Percentiles rank a stretch among this genome's conserved stretches.
These are phyloP conservation scores for Otus sunia DNA, from an alignment of 2,113 vertebrate genomes.

Conservation along the genomic window DNA sequence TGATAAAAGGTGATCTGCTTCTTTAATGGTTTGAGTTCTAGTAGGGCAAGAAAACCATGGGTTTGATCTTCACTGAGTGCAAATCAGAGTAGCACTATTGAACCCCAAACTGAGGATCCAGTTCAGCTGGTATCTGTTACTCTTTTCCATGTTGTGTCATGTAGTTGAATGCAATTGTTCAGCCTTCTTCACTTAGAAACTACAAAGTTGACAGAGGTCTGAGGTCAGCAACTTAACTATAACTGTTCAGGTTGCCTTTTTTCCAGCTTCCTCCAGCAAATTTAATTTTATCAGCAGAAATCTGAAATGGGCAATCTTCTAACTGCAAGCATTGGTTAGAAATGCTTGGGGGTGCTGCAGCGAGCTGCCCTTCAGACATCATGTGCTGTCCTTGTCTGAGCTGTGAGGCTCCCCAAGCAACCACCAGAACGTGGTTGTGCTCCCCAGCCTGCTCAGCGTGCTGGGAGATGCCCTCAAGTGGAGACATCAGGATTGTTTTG, in stretches of 20 bases:
- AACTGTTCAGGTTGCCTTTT: not conserved
- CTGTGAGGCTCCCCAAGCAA: not conserved
- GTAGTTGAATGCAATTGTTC: not conserved
- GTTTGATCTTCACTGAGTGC: not conserved
- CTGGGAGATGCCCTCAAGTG: not conserved
- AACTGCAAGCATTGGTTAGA: not conserved
- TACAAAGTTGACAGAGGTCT: not conserved
- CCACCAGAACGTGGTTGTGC: not conserved
- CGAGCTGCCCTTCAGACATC: not conserved
- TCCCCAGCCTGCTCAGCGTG: not conserved
- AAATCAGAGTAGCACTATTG: not conserved
- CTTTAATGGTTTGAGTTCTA: not conserved
- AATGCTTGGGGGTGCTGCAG: rapidly evolving
- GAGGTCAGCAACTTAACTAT: not conserved
- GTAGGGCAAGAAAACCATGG: not conserved
- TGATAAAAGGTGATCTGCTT: not conserved
- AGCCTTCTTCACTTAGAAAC: not conserved
- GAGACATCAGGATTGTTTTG: not conserved
- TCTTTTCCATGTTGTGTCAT: not conserved
- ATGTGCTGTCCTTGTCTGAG: not conserved
- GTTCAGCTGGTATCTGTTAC: not conserved
- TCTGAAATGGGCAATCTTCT: not conserved
- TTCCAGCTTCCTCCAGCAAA: not conserved
- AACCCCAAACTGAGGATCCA: not conserved
- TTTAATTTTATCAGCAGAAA: not conserved